These are phyloP conservation scores for Harpagoxenus sublaevis DNA, from an alignment of 2,888 invertebrate species.

Conservation along the genomic window DNA sequence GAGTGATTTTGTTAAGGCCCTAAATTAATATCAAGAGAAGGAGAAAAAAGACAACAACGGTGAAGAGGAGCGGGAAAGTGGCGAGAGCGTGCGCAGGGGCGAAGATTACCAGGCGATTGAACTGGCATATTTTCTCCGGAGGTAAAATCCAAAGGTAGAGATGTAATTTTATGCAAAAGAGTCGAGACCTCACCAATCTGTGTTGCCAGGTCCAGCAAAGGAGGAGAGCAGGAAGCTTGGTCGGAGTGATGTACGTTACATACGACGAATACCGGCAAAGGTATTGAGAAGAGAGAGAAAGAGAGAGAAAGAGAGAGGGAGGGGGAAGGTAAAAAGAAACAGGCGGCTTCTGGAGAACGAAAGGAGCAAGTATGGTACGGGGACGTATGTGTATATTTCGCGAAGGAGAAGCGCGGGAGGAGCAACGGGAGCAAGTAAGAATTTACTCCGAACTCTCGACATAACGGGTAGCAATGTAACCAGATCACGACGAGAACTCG, in stretches of 20 bases:
- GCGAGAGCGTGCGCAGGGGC: constrained; percentile 30
- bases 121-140: constrained; percentile 68
- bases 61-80: not conserved
- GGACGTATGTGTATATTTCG: constrained; percentile 44
- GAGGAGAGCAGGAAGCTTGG: constrained; percentile 61
- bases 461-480: constrained; percentile 83
- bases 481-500: constrained; percentile 78
- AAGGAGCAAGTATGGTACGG: constrained; percentile 46
- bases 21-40: constrained; percentile 21
- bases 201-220: constrained; percentile 39
- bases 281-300: constrained; percentile 37
- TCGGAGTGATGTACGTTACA: constrained; percentile 65
- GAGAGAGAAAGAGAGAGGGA: constrained; percentile 49
- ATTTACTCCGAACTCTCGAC: constrained; percentile 79
- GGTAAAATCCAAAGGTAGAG: constrained; percentile 74
- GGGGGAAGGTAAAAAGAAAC: constrained; percentile 17
- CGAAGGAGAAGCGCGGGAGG: constrained; percentile 46
- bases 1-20: constrained; percentile 10
- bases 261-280: constrained; percentile 64
- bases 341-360: constrained; percentile 24
- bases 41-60: not conserved
- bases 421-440: constrained; percentile 73
- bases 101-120: constrained; percentile 54
- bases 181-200: constrained; percentile 63
- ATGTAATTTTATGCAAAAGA: constrained; percentile 80